Percentiles rank a stretch among this genome's conserved stretches.
phyloP scores from a whole-genome alignment of 2,888 invertebrate species.

The Lithophane semibrunnea region DNA sequence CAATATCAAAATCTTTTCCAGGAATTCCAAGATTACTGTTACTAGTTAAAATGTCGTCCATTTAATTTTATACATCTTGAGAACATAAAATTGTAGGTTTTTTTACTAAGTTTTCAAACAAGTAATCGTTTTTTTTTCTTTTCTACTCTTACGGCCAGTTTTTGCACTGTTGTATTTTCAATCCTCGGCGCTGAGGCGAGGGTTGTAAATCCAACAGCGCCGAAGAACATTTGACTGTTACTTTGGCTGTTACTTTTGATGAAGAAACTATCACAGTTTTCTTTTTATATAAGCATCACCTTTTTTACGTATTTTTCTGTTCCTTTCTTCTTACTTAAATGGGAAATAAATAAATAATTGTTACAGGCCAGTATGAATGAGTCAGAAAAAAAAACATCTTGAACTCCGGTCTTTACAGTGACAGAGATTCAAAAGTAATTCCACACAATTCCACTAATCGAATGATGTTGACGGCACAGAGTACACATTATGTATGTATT shows the following conservation, averaged over 20 bases:
- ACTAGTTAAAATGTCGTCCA: neutral
- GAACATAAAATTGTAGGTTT: neutral
- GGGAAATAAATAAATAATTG: neutral
- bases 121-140: neutral
- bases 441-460: constrained; percentile 35
- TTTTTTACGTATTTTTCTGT: too few relatives aligned
- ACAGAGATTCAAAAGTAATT: constrained; percentile 29
- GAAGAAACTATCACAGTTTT: too few relatives aligned
- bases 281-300: too few relatives aligned
- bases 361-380: neutral
- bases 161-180: too few relatives aligned
- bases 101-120: neutral
- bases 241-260: too few relatives aligned
- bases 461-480: constrained; percentile 17
- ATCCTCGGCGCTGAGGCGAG: too few relatives aligned
- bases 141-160: too few relatives aligned
- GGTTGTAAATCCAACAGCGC: too few relatives aligned
- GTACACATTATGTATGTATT: constrained; percentile 43
- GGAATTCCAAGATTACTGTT: neutral
- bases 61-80: neutral
- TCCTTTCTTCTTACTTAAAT: too few relatives aligned
- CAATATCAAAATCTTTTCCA: neutral
- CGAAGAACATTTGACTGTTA: too few relatives aligned
- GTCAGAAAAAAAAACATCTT: neutral
- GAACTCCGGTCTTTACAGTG: neutral